Conservation (phyloP, 1,140 invertebrate genomes). For the Saxidomus purpurata region DNA sequence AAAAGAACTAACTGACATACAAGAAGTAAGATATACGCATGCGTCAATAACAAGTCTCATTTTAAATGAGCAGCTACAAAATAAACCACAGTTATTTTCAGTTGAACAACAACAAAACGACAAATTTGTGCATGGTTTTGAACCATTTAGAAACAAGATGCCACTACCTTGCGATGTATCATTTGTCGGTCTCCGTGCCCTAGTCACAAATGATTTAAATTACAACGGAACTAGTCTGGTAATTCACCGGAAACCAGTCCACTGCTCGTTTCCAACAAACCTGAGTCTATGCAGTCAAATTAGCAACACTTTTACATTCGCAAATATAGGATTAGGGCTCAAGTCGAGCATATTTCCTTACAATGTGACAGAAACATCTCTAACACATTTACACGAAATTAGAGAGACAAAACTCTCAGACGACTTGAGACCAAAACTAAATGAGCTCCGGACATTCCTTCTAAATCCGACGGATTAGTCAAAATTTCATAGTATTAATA, state of each 20-base stretch:
- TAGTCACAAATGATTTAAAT: slow-evolving; percentile 43
- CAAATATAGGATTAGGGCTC: neutral
- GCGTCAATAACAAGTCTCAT: slow-evolving; percentile 38
- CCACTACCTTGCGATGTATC: slow-evolving; percentile 39
- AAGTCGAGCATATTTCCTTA: neutral
- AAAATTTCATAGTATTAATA: too few species aligned
- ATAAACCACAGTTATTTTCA: slow-evolving; percentile 35
- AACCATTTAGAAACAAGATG: neutral
- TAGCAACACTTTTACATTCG: neutral
- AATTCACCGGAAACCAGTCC: slow-evolving; percentile 38
- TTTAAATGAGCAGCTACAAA: slow-evolving; percentile 59
- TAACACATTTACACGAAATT: slow-evolving; percentile 42
- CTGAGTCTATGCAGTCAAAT: neutral
- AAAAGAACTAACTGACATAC: neutral
- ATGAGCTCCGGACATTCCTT: slow-evolving; percentile 48
- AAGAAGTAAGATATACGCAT: slow-evolving; percentile 49
- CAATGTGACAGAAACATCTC: slow-evolving; percentile 46
- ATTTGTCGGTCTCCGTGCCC: slow-evolving; percentile 38
- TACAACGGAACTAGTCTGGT: slow-evolving; percentile 53
- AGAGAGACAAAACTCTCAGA: neutral
- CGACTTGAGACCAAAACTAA: slow-evolving; percentile 26
- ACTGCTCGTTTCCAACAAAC: slow-evolving; percentile 47
- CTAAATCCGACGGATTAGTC: neutral
- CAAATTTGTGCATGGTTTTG: slow-evolving; percentile 31
- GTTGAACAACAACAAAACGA: slow-evolving; percentile 30